Conservation (phyloP, 2,797 vertebrate species). For the Oreochromis grahami region DNA sequence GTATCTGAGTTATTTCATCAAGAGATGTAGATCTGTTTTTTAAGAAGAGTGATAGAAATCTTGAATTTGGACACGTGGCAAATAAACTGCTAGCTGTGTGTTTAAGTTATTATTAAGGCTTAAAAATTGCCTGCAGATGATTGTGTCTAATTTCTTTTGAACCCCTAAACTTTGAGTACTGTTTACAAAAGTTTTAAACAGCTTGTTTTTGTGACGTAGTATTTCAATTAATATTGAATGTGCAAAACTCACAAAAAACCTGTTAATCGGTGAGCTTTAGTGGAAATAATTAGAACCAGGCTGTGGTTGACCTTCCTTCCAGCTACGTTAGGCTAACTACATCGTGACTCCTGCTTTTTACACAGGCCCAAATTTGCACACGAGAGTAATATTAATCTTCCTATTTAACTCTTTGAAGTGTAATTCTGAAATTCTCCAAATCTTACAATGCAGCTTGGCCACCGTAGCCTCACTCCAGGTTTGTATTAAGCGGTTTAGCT, state of each 20-base stretch:
- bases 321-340: neutral
- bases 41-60: neutral
- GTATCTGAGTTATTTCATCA: neutral
- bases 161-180: neutral
- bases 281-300: neutral
- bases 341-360: neutral
- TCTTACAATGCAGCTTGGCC: neutral
- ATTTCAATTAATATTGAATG: neutral
- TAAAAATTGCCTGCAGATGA: neutral
- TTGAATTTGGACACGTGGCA: neutral
- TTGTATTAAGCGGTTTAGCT: neutral
- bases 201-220: neutral
- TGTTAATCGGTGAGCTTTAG: rapidly evolving
- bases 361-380: neutral
- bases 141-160: neutral
- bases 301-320: neutral
- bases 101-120: neutral
- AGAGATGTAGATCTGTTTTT: neutral
- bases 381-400: neutral
- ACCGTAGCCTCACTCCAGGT: neutral
- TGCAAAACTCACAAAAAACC: neutral
- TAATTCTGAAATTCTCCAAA: neutral
- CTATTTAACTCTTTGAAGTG: neutral
- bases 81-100: neutral
- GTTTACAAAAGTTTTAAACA: rapidly evolving